Evolutionary conservation across 2,797 vertebrate genomes (phyloP).

Genomic region (Dendrocincla tyrannina): DNA sequence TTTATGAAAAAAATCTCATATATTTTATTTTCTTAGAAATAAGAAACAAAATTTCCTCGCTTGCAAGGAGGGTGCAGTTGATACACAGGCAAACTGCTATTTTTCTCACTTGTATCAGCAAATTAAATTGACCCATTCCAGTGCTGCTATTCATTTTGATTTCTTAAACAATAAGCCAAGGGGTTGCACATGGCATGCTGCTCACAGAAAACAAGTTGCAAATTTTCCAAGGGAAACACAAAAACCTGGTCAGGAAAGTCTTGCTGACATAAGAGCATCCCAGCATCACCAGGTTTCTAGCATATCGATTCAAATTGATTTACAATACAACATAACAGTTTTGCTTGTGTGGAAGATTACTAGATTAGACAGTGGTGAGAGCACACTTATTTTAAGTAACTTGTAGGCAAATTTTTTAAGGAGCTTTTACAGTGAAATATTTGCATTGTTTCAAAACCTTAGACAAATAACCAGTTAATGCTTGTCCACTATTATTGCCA

Average conservation of each 20-base stretch:
- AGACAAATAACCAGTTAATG: not conserved
- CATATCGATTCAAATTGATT: not conserved
- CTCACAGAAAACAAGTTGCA: not conserved
- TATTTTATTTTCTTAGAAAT: not conserved
- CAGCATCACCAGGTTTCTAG: not conserved
- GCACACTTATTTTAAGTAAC: not conserved
- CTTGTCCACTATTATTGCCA: not conserved
- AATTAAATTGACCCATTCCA: not conserved
- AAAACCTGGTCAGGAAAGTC: not conserved
- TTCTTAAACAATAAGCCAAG: not conserved
- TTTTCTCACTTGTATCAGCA: not conserved
- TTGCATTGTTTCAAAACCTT: not conserved
- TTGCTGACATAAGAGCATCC: not conserved
- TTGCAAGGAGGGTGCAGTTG: not conserved
- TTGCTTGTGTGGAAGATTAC: not conserved
- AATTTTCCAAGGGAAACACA: not conserved
- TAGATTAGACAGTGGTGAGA: not conserved
- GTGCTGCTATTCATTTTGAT: not conserved
- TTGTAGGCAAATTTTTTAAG: not conserved
- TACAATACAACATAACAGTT: not conserved
- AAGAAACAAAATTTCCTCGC: not conserved
- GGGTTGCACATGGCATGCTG: rapidly evolving
- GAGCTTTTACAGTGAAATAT: not conserved
- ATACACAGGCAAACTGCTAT: not conserved
- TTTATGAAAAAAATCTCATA: not conserved